A percentile compares a stretch with the other conserved stretches of the same genome.
Evolutionary conservation across 2,113 vertebrate genomes (phyloP).

Genomic region (Ramphastos sulfuratus): DNA sequence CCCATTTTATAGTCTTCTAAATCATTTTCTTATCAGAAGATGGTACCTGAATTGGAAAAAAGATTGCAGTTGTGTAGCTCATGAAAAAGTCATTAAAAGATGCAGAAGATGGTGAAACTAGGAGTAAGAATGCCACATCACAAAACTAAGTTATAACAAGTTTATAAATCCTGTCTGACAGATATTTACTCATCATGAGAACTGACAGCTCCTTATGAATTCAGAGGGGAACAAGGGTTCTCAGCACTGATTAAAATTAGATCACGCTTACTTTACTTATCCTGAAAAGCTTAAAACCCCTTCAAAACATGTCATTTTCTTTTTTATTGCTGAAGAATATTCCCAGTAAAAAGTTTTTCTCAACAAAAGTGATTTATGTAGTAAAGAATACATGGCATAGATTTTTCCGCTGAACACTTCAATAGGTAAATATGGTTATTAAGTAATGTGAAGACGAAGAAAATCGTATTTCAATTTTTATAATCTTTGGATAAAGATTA

Average conservation of each 20-base stretch:
- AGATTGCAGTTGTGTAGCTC: not conserved
- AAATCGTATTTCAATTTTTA: not conserved
- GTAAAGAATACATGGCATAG: not conserved
- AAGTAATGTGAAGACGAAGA: not conserved
- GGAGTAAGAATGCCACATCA: not conserved
- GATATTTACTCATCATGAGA: not conserved
- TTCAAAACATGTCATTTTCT: not conserved
- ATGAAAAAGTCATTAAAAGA: constrained; percentile 24
- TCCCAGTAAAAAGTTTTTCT: not conserved
- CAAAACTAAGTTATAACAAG: not conserved
- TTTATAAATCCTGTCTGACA: not conserved
- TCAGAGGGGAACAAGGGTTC: not conserved
- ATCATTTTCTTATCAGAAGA: constrained; percentile 57
- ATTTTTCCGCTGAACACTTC: not conserved
- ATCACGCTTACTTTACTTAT: not conserved
- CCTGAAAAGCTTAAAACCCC: not conserved
- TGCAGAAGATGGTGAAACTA: not conserved
- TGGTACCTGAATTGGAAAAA: constrained; percentile 9
- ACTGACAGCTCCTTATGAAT: not conserved
- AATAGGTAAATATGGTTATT: not conserved
- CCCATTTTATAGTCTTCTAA: constrained; percentile 10
- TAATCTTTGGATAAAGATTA: not conserved
- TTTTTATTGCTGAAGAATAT: not conserved
- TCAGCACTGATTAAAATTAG: not conserved
- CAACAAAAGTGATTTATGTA: not conserved